Evolutionary conservation across 2,797 vertebrate genomes (phyloP).

Genomic region (Etheostoma perlongum): DNA sequence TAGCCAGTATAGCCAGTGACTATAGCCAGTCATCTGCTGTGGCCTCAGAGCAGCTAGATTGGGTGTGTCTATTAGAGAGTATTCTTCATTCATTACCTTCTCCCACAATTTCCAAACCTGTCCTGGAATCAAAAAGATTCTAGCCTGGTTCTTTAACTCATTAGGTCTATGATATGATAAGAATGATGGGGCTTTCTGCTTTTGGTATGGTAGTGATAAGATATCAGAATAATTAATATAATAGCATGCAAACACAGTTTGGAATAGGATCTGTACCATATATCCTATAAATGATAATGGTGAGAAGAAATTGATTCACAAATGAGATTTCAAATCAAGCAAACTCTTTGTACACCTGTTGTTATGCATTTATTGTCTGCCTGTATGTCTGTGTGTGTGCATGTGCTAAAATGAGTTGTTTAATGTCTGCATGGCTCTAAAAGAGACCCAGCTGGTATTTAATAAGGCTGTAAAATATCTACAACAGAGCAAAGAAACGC

Average conservation of each 20-base stretch:
- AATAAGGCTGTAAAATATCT: constrained; percentile 59
- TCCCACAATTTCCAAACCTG: neutral
- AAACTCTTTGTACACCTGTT: constrained; percentile 33
- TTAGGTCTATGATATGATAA: neutral
- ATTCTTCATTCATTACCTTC: constrained; percentile 6
- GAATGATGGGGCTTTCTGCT: neutral
- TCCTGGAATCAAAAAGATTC: neutral
- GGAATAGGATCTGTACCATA: neutral
- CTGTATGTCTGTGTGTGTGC: constrained; percentile 21
- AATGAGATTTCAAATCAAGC: neutral
- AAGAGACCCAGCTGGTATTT: constrained; percentile 72
- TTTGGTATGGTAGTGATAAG: neutral
- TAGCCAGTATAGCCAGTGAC: neutral
- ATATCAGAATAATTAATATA: neutral
- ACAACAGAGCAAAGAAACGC: constrained; percentile 46
- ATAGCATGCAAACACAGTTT: constrained; percentile 3
- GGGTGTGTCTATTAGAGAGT: neutral
- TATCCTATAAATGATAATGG: neutral
- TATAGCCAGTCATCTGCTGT: neutral
- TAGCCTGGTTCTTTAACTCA: neutral
- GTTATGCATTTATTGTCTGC: constrained; percentile 7
- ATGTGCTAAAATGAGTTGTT: constrained; percentile 59
- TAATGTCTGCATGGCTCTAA: constrained; percentile 71
- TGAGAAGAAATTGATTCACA: neutral
- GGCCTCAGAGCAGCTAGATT: neutral